Base-by-base conservation (phyloP, 2,113 vertebrate species). In the Accipiter virgatus region DNA sequence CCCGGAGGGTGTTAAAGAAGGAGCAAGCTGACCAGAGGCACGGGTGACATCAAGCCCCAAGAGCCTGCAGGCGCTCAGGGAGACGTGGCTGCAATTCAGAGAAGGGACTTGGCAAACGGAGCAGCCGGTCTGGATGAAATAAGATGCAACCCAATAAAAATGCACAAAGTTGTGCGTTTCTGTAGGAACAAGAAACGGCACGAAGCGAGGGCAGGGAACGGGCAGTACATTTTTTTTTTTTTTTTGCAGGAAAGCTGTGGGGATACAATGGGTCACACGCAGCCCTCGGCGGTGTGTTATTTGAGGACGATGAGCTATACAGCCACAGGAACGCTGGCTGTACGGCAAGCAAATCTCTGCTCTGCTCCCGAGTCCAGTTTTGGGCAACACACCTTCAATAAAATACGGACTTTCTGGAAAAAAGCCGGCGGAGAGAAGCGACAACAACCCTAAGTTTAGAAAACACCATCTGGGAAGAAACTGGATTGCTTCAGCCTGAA, bases 81-180 rank as follows among this genome's bases (percentile, higher is more conserved):
- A 93, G 78, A 93, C 3, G 16, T 74, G 93, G 86, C 86, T 96
- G 83, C 73, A 89, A 34, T 87, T 85, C 89, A 91, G 83, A 92
- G 75, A 77, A 90, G 25, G 72, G 84, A 82, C 85, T 38, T 96
- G 95, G 92, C 93, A 95, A 8, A 11, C 0, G 0, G 13, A 89
- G 77, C 81, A 55, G 31, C 61, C 0, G 4, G 38, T 17, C 93
- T 91, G 86, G 93, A 75, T 61, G 81, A 85, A 86, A 71, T 21
- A 79, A 27, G 77, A 87, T 47, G 81, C 72, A 81, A 17, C 40
- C 27, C 95, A 62, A 91, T 73, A 74, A 90, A 95, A 94, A 94
- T 68, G 95, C 93, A 75, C 29, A 4, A 5, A 82, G 93, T 14
- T 93, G 83, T 13, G 88, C 0, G 2, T 47, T 63, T 78, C 73